phyloP scores from a whole-genome alignment of 1,140 invertebrate genomes.

The Aphelenchoides avenae region DNA sequence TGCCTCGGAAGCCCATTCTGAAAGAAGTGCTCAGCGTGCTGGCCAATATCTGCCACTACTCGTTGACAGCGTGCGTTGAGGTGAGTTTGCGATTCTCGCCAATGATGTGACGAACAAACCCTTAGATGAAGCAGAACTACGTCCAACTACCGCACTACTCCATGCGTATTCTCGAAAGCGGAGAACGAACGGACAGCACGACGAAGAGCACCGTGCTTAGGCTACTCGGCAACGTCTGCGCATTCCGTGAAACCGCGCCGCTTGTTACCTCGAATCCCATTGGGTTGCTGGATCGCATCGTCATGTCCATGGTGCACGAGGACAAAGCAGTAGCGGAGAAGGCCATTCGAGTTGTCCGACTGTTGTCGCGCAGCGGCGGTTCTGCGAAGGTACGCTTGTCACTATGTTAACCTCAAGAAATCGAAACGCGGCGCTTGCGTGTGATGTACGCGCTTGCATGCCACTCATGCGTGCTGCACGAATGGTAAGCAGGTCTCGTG shows the following conservation, averaged over 20 bases:
- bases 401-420: no score
- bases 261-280: slow-evolving; percentile 1
- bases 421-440: no score
- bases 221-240: slow-evolving; percentile 12
- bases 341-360: slow-evolving; percentile 9
- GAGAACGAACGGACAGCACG: neutral
- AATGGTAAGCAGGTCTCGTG: no score
- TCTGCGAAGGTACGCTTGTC: slow-evolving; percentile 10
- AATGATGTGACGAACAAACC: neutral
- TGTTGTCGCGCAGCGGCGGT: slow-evolving; percentile 1
- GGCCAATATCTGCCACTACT: slow-evolving; percentile 16
- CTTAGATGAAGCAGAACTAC: neutral
- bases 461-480: no score
- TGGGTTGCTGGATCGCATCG: slow-evolving; percentile 10
- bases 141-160: slow-evolving; percentile 4
- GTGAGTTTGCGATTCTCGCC: neutral
- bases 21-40: slow-evolving; percentile 16
- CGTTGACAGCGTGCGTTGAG: slow-evolving; percentile 10
- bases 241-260: slow-evolving; percentile 10
- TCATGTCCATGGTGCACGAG: slow-evolving; percentile 15
- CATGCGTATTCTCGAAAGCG: slow-evolving; percentile 10
- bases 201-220: slow-evolving; percentile 8
- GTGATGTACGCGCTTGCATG: no score
- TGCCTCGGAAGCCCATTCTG: neutral
- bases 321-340: neutral